Percentiles rank a stretch among this genome's conserved stretches.
These are phyloP conservation scores for Lacerta viridis DNA, from an alignment of 2,797 vertebrate species.

Conservation along the genomic window DNA sequence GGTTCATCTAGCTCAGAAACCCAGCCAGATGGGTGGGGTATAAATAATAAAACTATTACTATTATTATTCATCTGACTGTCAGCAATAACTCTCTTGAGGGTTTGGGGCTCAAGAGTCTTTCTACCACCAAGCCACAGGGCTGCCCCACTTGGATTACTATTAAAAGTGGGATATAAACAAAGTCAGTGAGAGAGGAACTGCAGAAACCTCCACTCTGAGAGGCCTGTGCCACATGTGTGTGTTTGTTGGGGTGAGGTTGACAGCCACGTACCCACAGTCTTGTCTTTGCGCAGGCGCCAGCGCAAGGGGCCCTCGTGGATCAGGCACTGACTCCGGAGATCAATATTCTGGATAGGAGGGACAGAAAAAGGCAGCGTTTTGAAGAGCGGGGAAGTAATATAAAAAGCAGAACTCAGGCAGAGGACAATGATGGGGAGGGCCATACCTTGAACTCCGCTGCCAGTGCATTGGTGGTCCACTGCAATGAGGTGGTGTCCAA, in stretches of 20 bases:
- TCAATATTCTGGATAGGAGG: conserved; percentile 86
- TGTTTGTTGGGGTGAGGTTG: fast-evolving
- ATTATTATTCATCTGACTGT: too few species aligned
- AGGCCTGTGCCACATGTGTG: not conserved
- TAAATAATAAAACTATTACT: too few species aligned
- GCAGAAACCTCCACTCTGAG: not conserved
- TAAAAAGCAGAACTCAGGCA: fast-evolving
- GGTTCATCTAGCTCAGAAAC: too few species aligned
- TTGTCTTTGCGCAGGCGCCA: conserved; percentile 97
- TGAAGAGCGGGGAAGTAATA: fast-evolving
- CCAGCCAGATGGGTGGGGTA: too few species aligned
- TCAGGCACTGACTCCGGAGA: conserved; percentile 90
- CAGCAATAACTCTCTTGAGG: too few species aligned
- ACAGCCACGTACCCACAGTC: conserved; percentile 85
- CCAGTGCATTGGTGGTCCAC: conserved; percentile 83
- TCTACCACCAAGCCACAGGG: too few species aligned
- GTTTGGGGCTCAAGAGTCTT: too few species aligned
- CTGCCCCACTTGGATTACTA: not conserved
- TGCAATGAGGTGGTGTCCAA: conserved; percentile 87
- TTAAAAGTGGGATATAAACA: not conserved
- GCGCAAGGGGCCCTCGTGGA: conserved; percentile 91
- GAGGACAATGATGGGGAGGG: too few species aligned
- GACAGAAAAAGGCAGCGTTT: fast-evolving
- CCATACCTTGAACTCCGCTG: conserved; percentile 89
- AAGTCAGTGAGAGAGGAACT: not conserved